Evolutionary conservation across 2,797 vertebrate genomes (phyloP), one percentile per base, ranked within the genome.

Genomic region (Glyptemys insculpta): DNA sequence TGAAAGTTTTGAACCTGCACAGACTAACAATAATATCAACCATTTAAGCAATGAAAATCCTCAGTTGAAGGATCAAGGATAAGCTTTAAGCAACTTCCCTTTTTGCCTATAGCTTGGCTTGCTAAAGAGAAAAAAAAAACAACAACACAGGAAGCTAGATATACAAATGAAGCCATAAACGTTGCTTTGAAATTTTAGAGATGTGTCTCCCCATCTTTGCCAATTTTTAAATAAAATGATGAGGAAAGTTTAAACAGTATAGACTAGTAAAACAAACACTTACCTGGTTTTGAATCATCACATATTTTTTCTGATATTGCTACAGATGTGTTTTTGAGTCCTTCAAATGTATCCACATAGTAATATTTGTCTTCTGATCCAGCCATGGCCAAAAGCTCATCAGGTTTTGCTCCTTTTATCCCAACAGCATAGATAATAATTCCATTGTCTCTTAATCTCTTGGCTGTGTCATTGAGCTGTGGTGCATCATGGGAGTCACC

Each of bases 271-370:
- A 86, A 31, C 21, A 65, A 23, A 25, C n/a, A 3, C 97, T 94
- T 94, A 98, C 97, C 96, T 80, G 96, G 89, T 94, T 96, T 94
- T 65, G 97, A 97, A 88, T 96, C 81, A 84, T 85, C 89, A 90
- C 98, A 98, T 41, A 98, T 93, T 76, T 91, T 95, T 76, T 87
- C 90, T 9, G 97, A 97, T 86, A 98, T 83, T 3, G 95, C 84
- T 16, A 88, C 82, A 83, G 97, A 93, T 79, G 98, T 97, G 14
- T 95, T 91, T 85, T 94, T 91, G 81, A 98, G 92, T 82, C 95
- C 97, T 95, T 97, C 96, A 84, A 98, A 98, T 6, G 95, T 97
- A 84, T 97, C 89, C 79, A 98, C 98, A 1, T 97, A 97, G 93
- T 96, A 98, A 81, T 96, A 98, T 86, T 96, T 98, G 59, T 98